Evolutionary conservation across 2,113 vertebrate genomes (phyloP).

Genomic region (Poeciliopsis occidentalis): DNA sequence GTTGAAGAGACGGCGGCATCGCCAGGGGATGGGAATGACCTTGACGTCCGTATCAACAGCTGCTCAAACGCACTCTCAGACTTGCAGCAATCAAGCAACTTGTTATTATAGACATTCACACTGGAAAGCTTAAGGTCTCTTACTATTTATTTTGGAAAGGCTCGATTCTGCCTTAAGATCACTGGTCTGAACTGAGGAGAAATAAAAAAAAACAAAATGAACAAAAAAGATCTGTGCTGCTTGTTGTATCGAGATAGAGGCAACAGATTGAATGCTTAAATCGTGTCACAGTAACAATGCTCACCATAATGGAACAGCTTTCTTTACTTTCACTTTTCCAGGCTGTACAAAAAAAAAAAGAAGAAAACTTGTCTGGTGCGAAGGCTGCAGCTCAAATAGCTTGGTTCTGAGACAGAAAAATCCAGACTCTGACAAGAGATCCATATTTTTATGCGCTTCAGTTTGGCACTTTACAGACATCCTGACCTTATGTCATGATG

Average conservation of each 20-base stretch:
- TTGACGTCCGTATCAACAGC: constrained; percentile 31
- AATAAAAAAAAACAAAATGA: background rate
- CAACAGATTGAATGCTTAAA: constrained; percentile 33
- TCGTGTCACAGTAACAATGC: constrained; percentile 6
- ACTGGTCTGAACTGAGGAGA: background rate
- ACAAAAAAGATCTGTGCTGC: background rate
- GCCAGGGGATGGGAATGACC: constrained; percentile 38
- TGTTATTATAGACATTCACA: constrained; percentile 4
- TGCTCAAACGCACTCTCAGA: constrained; percentile 12
- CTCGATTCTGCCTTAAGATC: background rate
- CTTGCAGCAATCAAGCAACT: constrained; percentile 7
- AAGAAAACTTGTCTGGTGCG: background rate
- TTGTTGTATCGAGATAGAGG: constrained; percentile 10
- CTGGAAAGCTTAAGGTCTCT: background rate
- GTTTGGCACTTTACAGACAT: background rate
- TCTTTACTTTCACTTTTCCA: constrained; percentile 6
- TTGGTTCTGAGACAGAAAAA: constrained; percentile 17
- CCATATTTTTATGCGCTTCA: background rate
- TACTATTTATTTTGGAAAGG: background rate
- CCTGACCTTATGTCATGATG: background rate
- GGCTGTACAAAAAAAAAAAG: background rate
- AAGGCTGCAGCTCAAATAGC: constrained; percentile 17
- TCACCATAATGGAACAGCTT: constrained; percentile 6
- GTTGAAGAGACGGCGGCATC: constrained; percentile 30
- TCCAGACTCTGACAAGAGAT: background rate